Evolutionary conservation across 2,797 vertebrate genomes (phyloP), one percentile per base, ranked within the genome.

Genomic region (Oceanodroma leucorhoa): DNA sequence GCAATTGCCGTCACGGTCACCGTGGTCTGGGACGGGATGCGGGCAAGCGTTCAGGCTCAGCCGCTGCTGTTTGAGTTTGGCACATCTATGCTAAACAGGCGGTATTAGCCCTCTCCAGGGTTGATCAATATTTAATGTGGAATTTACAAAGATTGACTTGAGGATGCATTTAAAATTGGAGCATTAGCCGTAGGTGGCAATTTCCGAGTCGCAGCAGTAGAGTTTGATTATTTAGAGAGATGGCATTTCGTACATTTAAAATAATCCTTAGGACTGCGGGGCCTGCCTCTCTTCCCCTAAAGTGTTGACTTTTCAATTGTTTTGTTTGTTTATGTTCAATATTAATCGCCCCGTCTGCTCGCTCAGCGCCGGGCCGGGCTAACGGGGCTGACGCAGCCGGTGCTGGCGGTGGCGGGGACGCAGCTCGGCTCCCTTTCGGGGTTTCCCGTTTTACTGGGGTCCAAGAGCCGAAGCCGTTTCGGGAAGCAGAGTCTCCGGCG

Each of bases 101-200:
- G 6, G 67, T 97, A 75, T 92, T 94, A 97, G 97, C 97, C 97
- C 97, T 98, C 97, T 96, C 97, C 75, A 88, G 98, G 98, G 97
- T 89, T 98, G 98, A 98, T 98, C 98, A 98, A 98, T 98, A 98
- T 98, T 98, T 98, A 98, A 99, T 98, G 98, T 96, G 89, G 97
- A 98, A 97, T 98, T 98, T 98, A 97, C 98, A 97, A 98, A 98
- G 98, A 98, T 97, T 97, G 95, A 98, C 98, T 98, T 69, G 97
- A 97, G 97, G 98, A 98, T 97, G 98, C 96, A 79, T 98, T 98
- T 98, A 96, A 98, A 98, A 98, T 94, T 79, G 96, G 97, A 98
- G 95, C 96, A 89, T 91, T 98, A 97, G 98, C 98, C 96, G 95
- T 97, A 98, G 98, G 98, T 98, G 96, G 97, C 97, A 96, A 97